Conservation (phyloP, 2,113 vertebrate species). For the Muscicapa adusta region DNA sequence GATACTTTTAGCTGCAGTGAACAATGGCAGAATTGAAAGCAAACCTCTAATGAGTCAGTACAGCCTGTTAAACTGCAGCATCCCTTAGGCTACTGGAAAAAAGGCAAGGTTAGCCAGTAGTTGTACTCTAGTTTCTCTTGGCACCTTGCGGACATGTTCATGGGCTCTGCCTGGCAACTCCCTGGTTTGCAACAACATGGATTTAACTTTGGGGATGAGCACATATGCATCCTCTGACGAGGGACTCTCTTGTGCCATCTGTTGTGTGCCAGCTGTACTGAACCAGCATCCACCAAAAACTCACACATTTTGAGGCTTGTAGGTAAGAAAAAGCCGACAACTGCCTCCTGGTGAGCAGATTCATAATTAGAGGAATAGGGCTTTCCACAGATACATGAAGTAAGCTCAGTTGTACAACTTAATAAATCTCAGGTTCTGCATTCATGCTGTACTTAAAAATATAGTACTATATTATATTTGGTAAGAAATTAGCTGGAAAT, state of each 20-base stretch:
- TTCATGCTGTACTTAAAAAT: neutral
- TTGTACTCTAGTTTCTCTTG: neutral
- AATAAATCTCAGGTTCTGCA: neutral
- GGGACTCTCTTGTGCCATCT: neutral
- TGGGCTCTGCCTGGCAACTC: neutral
- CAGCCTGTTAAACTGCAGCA: neutral
- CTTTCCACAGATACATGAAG: neutral
- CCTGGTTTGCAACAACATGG: neutral
- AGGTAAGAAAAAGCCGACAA: constrained; percentile 2
- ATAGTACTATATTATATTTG: neutral
- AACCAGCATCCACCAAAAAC: neutral
- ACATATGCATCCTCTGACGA: neutral
- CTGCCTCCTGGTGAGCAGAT: neutral
- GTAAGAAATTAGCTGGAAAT: neutral
- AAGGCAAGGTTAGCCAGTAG: neutral
- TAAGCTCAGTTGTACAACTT: neutral
- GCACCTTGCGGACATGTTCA: accelerated
- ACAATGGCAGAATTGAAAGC: neutral
- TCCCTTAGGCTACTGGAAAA: neutral
- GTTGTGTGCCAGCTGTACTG: constrained; percentile 24
- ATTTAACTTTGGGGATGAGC: neutral
- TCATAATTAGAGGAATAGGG: neutral
- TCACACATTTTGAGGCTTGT: neutral
- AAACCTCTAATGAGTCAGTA: neutral
- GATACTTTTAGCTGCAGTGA: neutral